Percentiles rank a stretch among this genome's conserved stretches.
These are phyloP conservation scores for Bubo scandiacus DNA, from an alignment of 2,113 vertebrate genomes.

Conservation along the genomic window DNA sequence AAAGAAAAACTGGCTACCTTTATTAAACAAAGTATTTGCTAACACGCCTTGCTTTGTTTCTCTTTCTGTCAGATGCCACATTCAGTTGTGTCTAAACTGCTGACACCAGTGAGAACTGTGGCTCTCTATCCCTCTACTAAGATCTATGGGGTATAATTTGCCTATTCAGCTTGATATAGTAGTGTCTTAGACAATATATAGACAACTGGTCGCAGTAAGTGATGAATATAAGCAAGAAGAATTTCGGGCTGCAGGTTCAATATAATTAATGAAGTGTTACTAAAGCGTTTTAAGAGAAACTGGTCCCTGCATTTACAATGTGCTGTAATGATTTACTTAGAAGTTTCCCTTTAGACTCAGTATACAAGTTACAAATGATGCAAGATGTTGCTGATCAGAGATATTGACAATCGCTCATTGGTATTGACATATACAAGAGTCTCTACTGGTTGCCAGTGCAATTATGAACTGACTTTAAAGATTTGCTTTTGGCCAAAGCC, in stretches of 20 bases:
- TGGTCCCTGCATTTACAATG: constrained; percentile 64
- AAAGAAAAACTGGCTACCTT: neutral
- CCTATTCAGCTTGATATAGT: constrained; percentile 31
- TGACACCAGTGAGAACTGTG: neutral
- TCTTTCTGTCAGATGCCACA: neutral
- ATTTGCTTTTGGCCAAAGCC: constrained; percentile 26
- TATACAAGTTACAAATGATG: constrained; percentile 68
- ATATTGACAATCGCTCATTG: constrained; percentile 68
- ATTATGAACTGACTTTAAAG: constrained; percentile 61
- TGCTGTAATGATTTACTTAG: constrained; percentile 66
- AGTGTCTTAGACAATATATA: constrained; percentile 46
- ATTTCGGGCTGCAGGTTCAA: constrained; percentile 60
- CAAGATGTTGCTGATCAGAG: constrained; percentile 65
- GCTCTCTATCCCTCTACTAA: neutral
- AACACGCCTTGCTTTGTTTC: constrained; percentile 14
- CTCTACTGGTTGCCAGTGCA: constrained; percentile 18
- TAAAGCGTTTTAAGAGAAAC: constrained; percentile 60
- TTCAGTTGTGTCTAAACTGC: neutral
- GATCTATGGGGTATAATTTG: constrained; percentile 31
- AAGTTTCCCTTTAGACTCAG: constrained; percentile 50
- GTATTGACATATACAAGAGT: constrained; percentile 57
- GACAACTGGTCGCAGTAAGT: constrained; percentile 32
- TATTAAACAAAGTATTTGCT: neutral
- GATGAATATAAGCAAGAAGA: constrained; percentile 54
- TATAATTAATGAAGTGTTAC: constrained; percentile 73